These are phyloP conservation scores for Drosophila histrio DNA, from an alignment of 2,888 invertebrate genomes.

Conservation along the genomic window DNA sequence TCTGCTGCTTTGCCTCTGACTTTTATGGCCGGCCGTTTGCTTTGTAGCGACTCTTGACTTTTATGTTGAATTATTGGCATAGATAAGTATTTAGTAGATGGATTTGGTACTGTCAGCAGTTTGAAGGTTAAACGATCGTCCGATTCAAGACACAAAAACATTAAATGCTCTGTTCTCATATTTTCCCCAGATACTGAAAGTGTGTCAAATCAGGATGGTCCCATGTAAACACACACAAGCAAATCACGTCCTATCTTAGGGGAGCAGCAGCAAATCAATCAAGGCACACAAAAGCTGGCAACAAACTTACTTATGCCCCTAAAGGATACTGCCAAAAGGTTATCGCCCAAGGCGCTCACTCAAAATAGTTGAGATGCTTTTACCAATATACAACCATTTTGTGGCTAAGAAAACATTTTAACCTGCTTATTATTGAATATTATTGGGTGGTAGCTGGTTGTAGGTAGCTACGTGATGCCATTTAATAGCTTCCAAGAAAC, in stretches of 20 bases:
- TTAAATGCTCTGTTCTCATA: constrained; percentile 34
- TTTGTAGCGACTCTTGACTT: constrained; percentile 44
- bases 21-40: constrained; percentile 42
- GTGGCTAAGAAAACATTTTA: neutral
- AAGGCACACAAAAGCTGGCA: constrained; percentile 25
- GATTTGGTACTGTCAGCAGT: constrained; percentile 48
- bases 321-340: constrained; percentile 25
- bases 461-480: constrained; percentile 35
- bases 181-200: constrained; percentile 21
- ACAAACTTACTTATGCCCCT: constrained; percentile 16
- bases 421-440: constrained; percentile 61
- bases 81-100: constrained; percentile 44
- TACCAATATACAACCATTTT: neutral
- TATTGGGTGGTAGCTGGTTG: constrained; percentile 22
- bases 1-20: constrained; percentile 5
- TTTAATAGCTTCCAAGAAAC: constrained; percentile 40
- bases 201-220: constrained; percentile 20
- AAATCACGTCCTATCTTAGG: constrained; percentile 18
- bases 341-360: constrained; percentile 21
- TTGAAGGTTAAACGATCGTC: constrained; percentile 51
- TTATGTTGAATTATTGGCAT: constrained; percentile 58
- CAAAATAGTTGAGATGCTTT: constrained; percentile 29
- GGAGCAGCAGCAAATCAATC: constrained; percentile 45
- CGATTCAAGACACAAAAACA: constrained; percentile 23
- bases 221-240: constrained; percentile 28